Evolutionary conservation across 2,797 vertebrate genomes (phyloP).

Genomic region (Sebastes iracundus): DNA sequence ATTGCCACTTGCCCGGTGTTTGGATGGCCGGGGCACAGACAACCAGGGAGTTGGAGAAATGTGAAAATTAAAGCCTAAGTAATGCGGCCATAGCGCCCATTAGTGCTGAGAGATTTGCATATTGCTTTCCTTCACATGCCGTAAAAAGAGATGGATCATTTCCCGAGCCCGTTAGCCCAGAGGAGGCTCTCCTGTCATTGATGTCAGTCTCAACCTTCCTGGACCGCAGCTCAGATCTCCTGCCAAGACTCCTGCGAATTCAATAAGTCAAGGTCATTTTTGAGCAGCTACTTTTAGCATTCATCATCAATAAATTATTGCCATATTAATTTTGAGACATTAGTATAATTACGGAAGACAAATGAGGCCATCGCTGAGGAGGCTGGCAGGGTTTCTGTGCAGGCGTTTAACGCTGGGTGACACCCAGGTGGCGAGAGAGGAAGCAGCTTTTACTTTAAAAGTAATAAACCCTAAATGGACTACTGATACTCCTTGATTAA

Average conservation of each 20-base stretch:
- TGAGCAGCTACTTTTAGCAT: slow-evolving; percentile 34
- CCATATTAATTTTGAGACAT: slow-evolving; percentile 21
- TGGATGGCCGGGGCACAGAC: slow-evolving; percentile 47
- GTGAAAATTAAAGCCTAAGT: slow-evolving; percentile 53
- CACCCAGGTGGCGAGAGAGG: not conserved
- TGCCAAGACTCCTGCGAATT: slow-evolving; percentile 17
- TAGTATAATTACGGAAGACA: slow-evolving; percentile 37
- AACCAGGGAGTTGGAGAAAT: slow-evolving; percentile 51
- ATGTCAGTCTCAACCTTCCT: slow-evolving; percentile 27
- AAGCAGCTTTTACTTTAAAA: not conserved
- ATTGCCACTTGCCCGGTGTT: slow-evolving; percentile 68
- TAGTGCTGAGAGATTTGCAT: slow-evolving; percentile 61
- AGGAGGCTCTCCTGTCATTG: slow-evolving; percentile 22
- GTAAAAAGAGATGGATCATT: slow-evolving; percentile 40
- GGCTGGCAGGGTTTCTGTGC: not conserved
- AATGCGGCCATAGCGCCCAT: slow-evolving; percentile 51
- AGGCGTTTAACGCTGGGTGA: not conserved
- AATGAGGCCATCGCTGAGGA: slow-evolving; percentile 11
- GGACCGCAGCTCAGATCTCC: not conserved
- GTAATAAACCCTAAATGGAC: not conserved
- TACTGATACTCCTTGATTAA: too few relatives aligned
- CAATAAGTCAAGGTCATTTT: slow-evolving; percentile 39
- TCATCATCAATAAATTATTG: slow-evolving; percentile 39
- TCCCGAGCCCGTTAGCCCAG: slow-evolving; percentile 8
- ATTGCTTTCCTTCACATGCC: slow-evolving; percentile 43